Base-by-base conservation (phyloP, 2,113 vertebrate species). In the Spea multiplicata region DNA sequence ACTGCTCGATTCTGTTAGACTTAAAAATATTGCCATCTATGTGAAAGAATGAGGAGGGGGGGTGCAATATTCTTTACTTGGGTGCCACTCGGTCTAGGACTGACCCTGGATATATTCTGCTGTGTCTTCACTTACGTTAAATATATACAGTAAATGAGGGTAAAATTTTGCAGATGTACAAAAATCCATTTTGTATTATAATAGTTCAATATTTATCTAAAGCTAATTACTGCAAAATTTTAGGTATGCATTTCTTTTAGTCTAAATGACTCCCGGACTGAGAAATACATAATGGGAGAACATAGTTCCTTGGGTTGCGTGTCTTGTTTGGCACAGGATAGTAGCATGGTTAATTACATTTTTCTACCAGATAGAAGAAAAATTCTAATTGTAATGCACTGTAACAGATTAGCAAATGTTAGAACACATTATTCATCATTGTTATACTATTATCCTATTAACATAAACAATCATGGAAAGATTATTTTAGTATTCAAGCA, bases 381-480 rank as follows among this genome's bases (percentile, higher is more conserved):
- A 83, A 83, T 73, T 81, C 74, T 83, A 82, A 87, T 85, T 83
- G 82, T 83, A 83, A 86, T 78, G 80, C 83, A 78, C 76, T 85
- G 83, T 61, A 73, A 75, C 83, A 80, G 65, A 84, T 82, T 85
- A 85, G 78, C 81, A 84, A 87, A 84, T 84, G 83, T 86, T 86
- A 82, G 83, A 86, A 83, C 81, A 84, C 82, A 84, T 84, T 87
- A 85, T 81, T 73, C 72, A 62, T 86, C 86, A 89, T 85, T 86
- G 84, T 87, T 84, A 84, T 82, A 82, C 81, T 86, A 84, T 86
- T 85, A 83, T 85, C 66, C 75, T 81, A 86, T 86, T 88, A 86
- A 83, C 86, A 88, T 86, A 87, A 88, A 87, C 86, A 85, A 85
- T 85, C 84, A 83, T 81, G 70, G 50, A 71, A 71, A 81, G 65